Percentiles rank a stretch among this genome's conserved stretches.
Evolutionary conservation across 2,888 invertebrate genomes (phyloP).

Genomic region (Caenorhabditis sp.): DNA sequence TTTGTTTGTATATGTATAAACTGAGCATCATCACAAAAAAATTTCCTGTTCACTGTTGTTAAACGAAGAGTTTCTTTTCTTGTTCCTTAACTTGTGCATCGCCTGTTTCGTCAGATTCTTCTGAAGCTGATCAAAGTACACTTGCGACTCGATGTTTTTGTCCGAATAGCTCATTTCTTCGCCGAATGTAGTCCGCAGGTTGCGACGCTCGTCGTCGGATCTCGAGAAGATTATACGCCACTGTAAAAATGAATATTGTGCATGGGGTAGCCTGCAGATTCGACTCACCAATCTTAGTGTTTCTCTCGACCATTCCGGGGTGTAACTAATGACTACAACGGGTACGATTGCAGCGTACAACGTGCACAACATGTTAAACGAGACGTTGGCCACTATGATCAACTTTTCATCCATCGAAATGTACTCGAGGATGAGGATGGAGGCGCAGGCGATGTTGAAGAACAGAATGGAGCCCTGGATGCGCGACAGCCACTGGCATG

Average conservation of each 20-base stretch:
- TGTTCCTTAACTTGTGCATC: slow-evolving; percentile 37
- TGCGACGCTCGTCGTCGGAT: background rate
- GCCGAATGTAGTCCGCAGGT: slow-evolving; percentile 49
- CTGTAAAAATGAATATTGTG: slow-evolving; percentile 17
- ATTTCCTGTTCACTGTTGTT: slow-evolving; percentile 44
- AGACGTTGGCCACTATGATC: slow-evolving; percentile 30
- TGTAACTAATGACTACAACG: slow-evolving; percentile 37
- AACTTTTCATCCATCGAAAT: slow-evolving; percentile 24
- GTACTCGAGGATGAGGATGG: slow-evolving; percentile 40
- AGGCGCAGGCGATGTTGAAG: slow-evolving; percentile 49
- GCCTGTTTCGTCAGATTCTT: slow-evolving; percentile 39
- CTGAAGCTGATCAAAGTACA: slow-evolving; percentile 44
- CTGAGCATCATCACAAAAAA: slow-evolving; percentile 16
- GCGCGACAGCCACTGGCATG: slow-evolving; percentile 52
- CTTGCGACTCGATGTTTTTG: slow-evolving; percentile 42
- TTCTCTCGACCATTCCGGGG: slow-evolving; percentile 51
- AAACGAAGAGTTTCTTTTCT: slow-evolving; percentile 20
- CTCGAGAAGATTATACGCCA: slow-evolving; percentile 11
- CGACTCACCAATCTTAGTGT: slow-evolving; percentile 45
- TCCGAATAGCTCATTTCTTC: slow-evolving; percentile 50
- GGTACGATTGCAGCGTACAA: slow-evolving; percentile 53
- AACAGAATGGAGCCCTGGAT: slow-evolving; percentile 43
- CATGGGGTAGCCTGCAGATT: background rate
- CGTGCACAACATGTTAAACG: slow-evolving; percentile 46
- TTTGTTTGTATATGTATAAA: background rate